These are phyloP conservation scores for Lipophrys pholis DNA, from an alignment of 2,113 vertebrate genomes.

Conservation along the genomic window DNA sequence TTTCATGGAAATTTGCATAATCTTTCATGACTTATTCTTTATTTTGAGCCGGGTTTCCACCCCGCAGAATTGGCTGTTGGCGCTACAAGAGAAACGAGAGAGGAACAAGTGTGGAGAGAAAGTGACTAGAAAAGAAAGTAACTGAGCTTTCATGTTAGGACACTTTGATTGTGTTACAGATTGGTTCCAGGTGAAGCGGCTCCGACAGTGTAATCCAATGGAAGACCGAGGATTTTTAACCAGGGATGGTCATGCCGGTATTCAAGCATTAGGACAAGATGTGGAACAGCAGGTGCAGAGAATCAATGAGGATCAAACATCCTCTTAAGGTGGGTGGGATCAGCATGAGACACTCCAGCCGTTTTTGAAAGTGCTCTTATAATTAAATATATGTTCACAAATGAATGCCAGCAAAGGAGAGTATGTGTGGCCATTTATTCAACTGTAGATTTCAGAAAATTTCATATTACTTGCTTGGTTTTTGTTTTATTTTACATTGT, in stretches of 20 bases:
- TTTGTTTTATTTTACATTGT: background rate
- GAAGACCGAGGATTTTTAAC: slow-evolving; percentile 56
- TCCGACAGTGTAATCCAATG: slow-evolving; percentile 48
- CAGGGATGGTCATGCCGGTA: slow-evolving; percentile 58
- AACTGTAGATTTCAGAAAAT: background rate
- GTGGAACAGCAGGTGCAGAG: slow-evolving; percentile 67
- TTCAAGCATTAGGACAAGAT: slow-evolving; percentile 59
- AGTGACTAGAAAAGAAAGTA: slow-evolving; percentile 79
- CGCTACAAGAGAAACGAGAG: slow-evolving; percentile 55
- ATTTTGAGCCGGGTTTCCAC: slow-evolving; percentile 68
- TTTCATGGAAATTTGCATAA: slow-evolving; percentile 69
- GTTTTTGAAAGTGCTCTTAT: background rate
- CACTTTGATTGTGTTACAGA: slow-evolving; percentile 83
- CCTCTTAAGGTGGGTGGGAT: slow-evolving; percentile 63
- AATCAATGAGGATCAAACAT: slow-evolving; percentile 48
- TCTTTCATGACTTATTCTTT: slow-evolving; percentile 66
- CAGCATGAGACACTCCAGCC: background rate
- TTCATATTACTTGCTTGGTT: background rate
- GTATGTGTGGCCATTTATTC: background rate
- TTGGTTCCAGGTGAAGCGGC: slow-evolving; percentile 85
- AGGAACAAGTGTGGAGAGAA: slow-evolving; percentile 67
- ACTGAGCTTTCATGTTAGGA: slow-evolving; percentile 82
- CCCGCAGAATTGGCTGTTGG: slow-evolving; percentile 50
- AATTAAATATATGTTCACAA: background rate
- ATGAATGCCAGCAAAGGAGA: background rate